A percentile compares a stretch with the other conserved stretches of the same genome.
phyloP scores from a whole-genome alignment of 2,113 vertebrate genomes.

The Daubentonia madagascariensis region DNA sequence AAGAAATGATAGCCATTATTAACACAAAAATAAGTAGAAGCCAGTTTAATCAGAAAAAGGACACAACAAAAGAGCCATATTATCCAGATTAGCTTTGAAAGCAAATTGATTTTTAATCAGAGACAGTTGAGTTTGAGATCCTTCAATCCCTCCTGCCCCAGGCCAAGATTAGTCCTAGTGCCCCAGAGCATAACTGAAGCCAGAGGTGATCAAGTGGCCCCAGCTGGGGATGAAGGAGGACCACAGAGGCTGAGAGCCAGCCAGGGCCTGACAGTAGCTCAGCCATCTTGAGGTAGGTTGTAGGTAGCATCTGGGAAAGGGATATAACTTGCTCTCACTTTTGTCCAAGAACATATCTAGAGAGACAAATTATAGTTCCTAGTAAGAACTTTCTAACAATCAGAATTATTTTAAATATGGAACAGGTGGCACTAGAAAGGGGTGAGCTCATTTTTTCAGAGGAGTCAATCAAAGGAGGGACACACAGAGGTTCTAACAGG shows the following conservation, averaged over 20 bases:
- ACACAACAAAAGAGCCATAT: not conserved
- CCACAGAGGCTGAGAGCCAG: not conserved
- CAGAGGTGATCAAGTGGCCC: not conserved
- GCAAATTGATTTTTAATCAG: constrained; percentile 66
- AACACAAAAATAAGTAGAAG: constrained; percentile 18
- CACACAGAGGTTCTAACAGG: not conserved
- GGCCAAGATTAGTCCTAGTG: constrained; percentile 20
- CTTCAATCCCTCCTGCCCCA: constrained; percentile 7
- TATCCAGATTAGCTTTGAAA: constrained; percentile 50
- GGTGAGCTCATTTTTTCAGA: not conserved
- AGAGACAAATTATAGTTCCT: not conserved
- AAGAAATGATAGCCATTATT: not conserved
- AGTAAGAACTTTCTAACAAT: not conserved
- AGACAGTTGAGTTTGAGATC: constrained; percentile 20
- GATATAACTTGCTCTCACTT: not conserved
- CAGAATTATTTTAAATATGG: not conserved
- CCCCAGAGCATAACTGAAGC: not conserved
- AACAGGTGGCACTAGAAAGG: not conserved
- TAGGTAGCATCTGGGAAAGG: not conserved
- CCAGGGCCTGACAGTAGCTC: not conserved
- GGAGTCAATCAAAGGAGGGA: not conserved
- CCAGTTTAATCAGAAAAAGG: constrained; percentile 2
- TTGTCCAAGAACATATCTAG: not conserved
- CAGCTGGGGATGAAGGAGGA: not conserved
- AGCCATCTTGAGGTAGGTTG: not conserved